Evolutionary conservation across 2,113 vertebrate genomes (phyloP).

Genomic region (Lophura nycthemera): DNA sequence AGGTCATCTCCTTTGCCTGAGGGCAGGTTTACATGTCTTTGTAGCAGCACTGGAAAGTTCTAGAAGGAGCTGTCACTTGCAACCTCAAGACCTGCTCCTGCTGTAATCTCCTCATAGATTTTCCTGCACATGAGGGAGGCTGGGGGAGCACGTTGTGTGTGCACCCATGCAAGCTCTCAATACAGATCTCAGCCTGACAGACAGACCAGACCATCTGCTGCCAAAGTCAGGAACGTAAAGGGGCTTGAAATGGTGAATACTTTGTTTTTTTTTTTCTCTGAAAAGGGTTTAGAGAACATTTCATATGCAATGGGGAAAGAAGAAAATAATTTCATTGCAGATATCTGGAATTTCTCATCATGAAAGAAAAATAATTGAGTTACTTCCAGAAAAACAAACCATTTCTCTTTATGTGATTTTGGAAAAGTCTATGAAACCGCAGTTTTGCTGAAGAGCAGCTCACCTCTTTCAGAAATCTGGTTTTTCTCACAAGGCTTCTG

Average conservation of each 20-base stretch:
- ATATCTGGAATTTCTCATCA: constrained; percentile 3
- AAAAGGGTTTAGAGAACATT: neutral
- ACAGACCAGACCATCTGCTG: neutral
- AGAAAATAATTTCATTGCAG: neutral
- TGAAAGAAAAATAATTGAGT: neutral
- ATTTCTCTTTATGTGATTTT: neutral
- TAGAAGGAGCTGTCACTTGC: neutral
- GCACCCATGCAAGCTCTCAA: neutral
- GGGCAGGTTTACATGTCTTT: neutral
- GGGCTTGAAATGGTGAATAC: neutral
- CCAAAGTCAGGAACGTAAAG: neutral
- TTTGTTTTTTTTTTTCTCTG: neutral
- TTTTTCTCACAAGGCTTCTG: neutral
- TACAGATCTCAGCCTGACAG: neutral
- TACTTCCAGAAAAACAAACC: constrained; percentile 7
- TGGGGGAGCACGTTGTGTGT: neutral
- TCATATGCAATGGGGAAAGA: neutral
- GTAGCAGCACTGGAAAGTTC: neutral
- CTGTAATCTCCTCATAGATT: neutral
- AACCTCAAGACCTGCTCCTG: neutral
- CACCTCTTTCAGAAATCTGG: neutral
- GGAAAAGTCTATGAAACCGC: neutral
- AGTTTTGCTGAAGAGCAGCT: neutral
- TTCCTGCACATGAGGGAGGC: neutral
- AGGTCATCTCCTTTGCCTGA: neutral